A percentile compares a stretch with the other conserved stretches of the same genome.
These are phyloP conservation scores for Piprites chloris DNA, from an alignment of 2,113 vertebrate genomes.

Conservation along the genomic window DNA sequence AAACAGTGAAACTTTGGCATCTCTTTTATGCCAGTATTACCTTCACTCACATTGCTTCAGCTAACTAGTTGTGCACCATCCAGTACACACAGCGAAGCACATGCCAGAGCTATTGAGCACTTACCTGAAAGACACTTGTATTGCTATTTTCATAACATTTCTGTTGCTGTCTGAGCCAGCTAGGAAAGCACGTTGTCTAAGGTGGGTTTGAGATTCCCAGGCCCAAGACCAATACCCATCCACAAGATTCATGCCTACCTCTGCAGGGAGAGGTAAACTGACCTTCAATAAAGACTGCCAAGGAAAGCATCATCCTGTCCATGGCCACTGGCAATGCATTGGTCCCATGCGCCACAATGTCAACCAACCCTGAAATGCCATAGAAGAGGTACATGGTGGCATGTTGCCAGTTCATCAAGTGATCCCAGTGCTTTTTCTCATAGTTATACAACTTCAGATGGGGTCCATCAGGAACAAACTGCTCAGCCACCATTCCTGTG, in stretches of 20 bases:
- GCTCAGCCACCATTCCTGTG: conserved; percentile 87
- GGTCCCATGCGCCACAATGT: conserved; percentile 80
- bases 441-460: conserved; percentile 82
- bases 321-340: conserved; percentile 77
- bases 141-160: background rate
- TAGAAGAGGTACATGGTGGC: conserved; percentile 95
- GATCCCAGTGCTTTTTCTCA: conserved; percentile 80
- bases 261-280: background rate
- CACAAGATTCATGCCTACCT: background rate
- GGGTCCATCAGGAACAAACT: conserved; percentile 82
- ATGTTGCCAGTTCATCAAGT: conserved; percentile 91
- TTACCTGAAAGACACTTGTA: background rate
- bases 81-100: background rate
- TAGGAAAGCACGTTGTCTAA: background rate
- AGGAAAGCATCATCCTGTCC: conserved; percentile 83
- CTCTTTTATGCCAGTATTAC: background rate
- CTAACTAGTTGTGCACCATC: too few relatives aligned
- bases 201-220: background rate
- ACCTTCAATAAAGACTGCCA: conserved; percentile 93
- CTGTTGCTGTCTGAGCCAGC: background rate
- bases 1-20: background rate
- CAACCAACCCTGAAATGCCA: conserved; percentile 78
- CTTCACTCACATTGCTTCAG: background rate
- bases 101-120: background rate
- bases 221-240: background rate